Evolutionary conservation across 2,888 invertebrate species (phyloP).

Genomic region (Danaus chrysippus): DNA sequence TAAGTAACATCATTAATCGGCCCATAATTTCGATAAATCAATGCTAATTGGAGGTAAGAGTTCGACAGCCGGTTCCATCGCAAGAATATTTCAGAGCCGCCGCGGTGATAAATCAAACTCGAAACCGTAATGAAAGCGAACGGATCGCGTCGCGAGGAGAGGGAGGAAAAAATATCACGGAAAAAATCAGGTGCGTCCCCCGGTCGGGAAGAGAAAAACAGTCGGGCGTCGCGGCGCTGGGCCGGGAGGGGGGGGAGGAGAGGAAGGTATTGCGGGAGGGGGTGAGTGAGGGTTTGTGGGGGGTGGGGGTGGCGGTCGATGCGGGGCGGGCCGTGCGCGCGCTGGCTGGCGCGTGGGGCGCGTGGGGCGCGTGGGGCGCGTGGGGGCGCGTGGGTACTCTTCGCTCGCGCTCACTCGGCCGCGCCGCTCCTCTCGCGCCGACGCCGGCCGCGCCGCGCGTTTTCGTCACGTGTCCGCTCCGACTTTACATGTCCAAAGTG

Average conservation of each 20-base stretch:
- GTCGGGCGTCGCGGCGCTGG: constrained; percentile 57
- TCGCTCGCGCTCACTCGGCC: constrained; percentile 64
- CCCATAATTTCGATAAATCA: constrained; percentile 60
- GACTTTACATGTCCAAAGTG: constrained; percentile 75
- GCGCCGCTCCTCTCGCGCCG: constrained; percentile 68
- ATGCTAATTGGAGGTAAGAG: constrained; percentile 75
- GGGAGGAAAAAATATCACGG: constrained; percentile 79
- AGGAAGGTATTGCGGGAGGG: constrained; percentile 44
- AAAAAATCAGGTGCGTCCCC: constrained; percentile 79
- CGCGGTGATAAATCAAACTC: constrained; percentile 79
- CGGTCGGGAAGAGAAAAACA: constrained; percentile 76
- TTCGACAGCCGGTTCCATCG: constrained; percentile 71
- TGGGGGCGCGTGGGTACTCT: constrained; percentile 53
- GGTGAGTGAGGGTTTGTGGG: constrained; percentile 63
- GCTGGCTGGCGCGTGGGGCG: constrained; percentile 58
- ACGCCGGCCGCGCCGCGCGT: constrained; percentile 72
- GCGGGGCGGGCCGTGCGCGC: constrained; percentile 60
- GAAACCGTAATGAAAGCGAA: constrained; percentile 80
- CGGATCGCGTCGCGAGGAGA: constrained; percentile 78
- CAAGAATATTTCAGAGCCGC: constrained; percentile 75
- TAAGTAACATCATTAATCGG: constrained; percentile 18
- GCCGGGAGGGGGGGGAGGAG: constrained; percentile 53
- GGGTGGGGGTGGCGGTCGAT: constrained; percentile 64
- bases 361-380: constrained; percentile 54
- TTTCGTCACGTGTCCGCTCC: constrained; percentile 56